These are phyloP conservation scores for Eledone cirrhosa DNA, from an alignment of 2,888 invertebrate species.

Conservation along the genomic window DNA sequence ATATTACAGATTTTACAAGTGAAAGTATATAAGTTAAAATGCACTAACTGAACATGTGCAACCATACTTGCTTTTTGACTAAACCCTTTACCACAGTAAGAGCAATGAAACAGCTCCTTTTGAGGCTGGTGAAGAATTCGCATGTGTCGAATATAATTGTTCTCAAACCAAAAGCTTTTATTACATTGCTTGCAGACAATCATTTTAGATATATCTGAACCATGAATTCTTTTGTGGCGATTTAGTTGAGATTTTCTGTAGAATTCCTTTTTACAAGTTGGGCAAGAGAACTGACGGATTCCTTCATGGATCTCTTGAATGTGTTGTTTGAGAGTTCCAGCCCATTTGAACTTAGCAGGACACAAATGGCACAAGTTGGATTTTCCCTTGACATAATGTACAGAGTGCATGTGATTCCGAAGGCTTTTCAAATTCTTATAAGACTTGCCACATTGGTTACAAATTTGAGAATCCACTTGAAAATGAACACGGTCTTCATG, in stretches of 20 bases:
- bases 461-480: constrained; percentile 33
- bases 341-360: constrained; percentile 46
- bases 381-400: constrained; percentile 38
- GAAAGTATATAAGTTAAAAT: constrained; percentile 50
- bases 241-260: constrained; percentile 44
- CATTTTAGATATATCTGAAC: constrained; percentile 39
- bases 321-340: constrained; percentile 46
- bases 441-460: constrained; percentile 42
- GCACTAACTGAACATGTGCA: constrained; percentile 48
- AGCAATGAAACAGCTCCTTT: constrained; percentile 50
- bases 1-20: constrained; percentile 42
- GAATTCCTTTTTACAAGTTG: constrained; percentile 47
- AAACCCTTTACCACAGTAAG: constrained; percentile 56
- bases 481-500: constrained; percentile 43
- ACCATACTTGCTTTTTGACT: constrained; percentile 45
- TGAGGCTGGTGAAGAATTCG: constrained; percentile 44
- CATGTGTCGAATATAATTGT: constrained; percentile 50
- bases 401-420: constrained; percentile 43
- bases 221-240: constrained; percentile 47
- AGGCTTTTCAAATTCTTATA: constrained; percentile 43
- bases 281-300: constrained; percentile 41
- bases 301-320: constrained; percentile 48
- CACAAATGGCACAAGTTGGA: constrained; percentile 45
- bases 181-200: constrained; percentile 46
- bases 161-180: constrained; percentile 48